phyloP scores from a whole-genome alignment of 2,797 vertebrate species.

The Hephaestus fuliginosus region DNA sequence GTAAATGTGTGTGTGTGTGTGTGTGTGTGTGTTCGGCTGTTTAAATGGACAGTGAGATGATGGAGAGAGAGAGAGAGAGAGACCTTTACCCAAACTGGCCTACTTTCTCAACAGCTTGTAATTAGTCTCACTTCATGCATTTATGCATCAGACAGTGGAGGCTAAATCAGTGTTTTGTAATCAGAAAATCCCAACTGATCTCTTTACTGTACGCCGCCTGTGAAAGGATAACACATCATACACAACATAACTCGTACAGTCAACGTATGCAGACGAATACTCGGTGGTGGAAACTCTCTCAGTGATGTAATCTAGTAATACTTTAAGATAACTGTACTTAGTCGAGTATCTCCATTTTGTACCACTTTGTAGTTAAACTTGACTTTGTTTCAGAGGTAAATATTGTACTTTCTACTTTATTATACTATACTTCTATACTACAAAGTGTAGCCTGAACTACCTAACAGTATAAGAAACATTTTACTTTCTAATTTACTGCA shows the following conservation, averaged over 20 bases:
- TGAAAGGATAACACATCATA: not conserved
- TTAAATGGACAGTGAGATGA: conserved; percentile 20
- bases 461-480: too few species aligned
- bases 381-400: too few species aligned
- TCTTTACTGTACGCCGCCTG: not conserved
- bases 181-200: conserved; percentile 48
- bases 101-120: conserved; percentile 56
- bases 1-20: conserved; percentile 8
- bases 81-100: conserved; percentile 62
- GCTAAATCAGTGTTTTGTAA: conserved; percentile 64
- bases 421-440: too few species aligned
- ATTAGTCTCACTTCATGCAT: conserved; percentile 66
- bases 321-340: too few species aligned
- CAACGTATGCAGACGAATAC: not conserved
- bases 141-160: conserved; percentile 56
- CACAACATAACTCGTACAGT: not conserved
- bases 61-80: conserved; percentile 16
- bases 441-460: too few species aligned
- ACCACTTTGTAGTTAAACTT: too few species aligned
- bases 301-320: too few species aligned
- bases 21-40: conserved; percentile 2
- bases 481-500: too few species aligned
- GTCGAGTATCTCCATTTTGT: too few species aligned
- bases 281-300: too few species aligned
- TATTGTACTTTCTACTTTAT: too few species aligned